phyloP scores from a whole-genome alignment of 2,888 invertebrate species.

The Deroplatys truncata region DNA sequence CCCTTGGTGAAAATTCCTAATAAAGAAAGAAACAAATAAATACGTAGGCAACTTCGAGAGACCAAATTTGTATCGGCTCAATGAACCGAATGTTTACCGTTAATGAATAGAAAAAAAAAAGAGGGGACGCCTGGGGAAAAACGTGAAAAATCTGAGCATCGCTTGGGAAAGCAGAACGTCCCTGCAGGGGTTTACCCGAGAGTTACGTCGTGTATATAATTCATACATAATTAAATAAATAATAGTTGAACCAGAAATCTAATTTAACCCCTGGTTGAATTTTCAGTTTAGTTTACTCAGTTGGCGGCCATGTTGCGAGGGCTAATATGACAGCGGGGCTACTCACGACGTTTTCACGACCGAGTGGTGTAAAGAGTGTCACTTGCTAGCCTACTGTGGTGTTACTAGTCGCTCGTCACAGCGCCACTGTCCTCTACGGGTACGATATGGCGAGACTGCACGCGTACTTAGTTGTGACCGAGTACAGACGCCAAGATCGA shows the following conservation, averaged over 20 bases:
- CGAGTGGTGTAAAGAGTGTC: neutral
- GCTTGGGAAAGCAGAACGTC: neutral
- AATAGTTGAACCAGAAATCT: neutral
- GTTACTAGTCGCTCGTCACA: too few species aligned
- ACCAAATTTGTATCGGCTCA: neutral
- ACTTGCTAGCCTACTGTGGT: neutral
- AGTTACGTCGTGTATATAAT: neutral
- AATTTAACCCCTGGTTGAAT: neutral
- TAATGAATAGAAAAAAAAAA: neutral
- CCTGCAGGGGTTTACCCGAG: neutral
- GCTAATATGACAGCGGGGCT: neutral
- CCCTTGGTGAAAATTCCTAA: too few species aligned
- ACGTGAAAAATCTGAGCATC: neutral
- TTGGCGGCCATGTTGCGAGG: neutral
- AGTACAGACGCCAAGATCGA: too few species aligned
- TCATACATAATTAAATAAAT: neutral
- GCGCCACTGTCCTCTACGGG: too few species aligned
- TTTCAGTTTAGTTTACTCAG: neutral
- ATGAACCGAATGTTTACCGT: neutral
- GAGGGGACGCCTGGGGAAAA: neutral
- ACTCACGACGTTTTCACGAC: conserved; percentile 1
- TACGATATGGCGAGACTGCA: too few species aligned
- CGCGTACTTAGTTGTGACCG: too few species aligned
- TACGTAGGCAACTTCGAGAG: neutral
- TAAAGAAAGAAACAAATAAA: neutral